Conservation (phyloP, 2,888 invertebrate species). For the Pristionchus entomophagus region DNA sequence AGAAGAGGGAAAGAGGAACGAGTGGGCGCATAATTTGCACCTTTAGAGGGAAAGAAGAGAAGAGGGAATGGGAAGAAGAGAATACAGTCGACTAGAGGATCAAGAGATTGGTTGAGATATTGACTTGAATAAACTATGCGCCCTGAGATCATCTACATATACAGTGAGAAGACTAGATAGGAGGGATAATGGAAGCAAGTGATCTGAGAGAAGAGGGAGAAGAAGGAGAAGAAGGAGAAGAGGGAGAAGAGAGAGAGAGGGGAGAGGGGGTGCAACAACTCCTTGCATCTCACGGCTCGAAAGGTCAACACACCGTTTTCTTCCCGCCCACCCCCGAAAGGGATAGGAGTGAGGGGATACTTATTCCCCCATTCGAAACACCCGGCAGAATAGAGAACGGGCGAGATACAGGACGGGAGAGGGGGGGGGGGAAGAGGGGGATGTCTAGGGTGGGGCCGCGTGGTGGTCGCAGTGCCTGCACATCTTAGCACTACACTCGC, state of each 20-base stretch:
- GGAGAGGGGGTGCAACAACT: slow-evolving; percentile 17
- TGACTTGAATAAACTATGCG: not conserved
- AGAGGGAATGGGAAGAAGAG: not conserved
- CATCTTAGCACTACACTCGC: slow-evolving; percentile 10
- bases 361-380: not conserved
- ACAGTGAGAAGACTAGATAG: not conserved
- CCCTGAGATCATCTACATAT: not conserved
- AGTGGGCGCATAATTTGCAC: slow-evolving; percentile 15
- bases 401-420: not conserved
- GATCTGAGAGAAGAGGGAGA: not conserved
- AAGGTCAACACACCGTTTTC: slow-evolving; percentile 38
- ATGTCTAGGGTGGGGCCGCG: not conserved
- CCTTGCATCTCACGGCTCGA: not conserved
- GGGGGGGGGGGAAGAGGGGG: not conserved
- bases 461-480: not conserved
- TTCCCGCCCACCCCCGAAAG: not conserved
- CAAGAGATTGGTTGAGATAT: not conserved
- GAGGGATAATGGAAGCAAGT: not conserved
- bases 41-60: not conserved
- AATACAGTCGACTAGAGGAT: not conserved
- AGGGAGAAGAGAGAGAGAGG: not conserved
- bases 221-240: not conserved
- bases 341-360: not conserved
- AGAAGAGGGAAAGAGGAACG: not conserved
- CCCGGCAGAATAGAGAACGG: not conserved